Base-by-base conservation (phyloP, 1,140 invertebrate genomes). In the Hypothenemus hampei region DNA sequence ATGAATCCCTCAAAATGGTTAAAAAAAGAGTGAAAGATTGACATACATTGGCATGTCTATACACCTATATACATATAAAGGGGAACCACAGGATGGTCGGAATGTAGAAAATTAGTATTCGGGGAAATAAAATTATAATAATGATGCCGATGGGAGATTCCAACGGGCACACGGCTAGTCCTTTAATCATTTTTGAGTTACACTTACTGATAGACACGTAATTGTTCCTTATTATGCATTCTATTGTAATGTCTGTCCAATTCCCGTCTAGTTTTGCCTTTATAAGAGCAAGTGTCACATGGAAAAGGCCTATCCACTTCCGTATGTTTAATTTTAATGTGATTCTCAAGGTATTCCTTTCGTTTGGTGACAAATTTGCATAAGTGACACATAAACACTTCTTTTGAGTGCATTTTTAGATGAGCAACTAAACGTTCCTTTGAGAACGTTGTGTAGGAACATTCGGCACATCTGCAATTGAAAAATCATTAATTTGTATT, bases 271-370 rank as follows among this genome's bases (percentile, higher is more conserved):
- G 44, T 56, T 41, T 48, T 56, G n/a, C 53, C 45, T 33, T 56
- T 56, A 20, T 56, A 56, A 6, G 53, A 56, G 26, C 53, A 56
- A 40, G 53, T 56, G 45, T 56, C 53, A 13, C 53, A 56, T 10
- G 39, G 36, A 48, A 48, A 56, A 21, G 53, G 45, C 33, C 29
- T 56, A 7, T 20, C 37, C 10, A 41, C 36, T 4, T 40, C 29
- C 6, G 20, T 43, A 33, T 56, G 53, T 4, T 20, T 39, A 8
- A 22, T 11, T 16, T 56, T 56, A 20, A 56, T 22, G 41, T 56
- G 53, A 21, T 10, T 31, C 1, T 48, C 6, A 7, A 56, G 18
- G 31, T 48, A 56, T 29, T 31, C 20, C 7, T 41, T 8, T 21
- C 18, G n/a, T 40, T 56, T 56, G 5, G 53, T 56, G 1, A 56